Evolutionary conservation across 92 coral and sea anemone genomes (phyloP), one percentile per base, ranked within the genome.

Genomic region (Nematostella vectensis): DNA sequence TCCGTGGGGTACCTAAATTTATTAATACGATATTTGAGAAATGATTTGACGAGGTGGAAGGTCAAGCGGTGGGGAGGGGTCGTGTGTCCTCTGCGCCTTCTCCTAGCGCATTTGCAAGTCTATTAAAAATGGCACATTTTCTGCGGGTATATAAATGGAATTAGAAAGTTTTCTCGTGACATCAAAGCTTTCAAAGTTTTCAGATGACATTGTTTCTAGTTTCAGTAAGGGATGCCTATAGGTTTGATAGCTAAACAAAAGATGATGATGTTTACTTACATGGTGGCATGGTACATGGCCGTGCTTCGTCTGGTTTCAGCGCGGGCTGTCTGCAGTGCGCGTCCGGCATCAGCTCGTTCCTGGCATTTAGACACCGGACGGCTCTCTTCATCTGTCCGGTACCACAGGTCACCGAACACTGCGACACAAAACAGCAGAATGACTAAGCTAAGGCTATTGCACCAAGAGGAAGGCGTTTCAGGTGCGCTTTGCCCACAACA

Each of bases 241-340:
- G n/a, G n/a, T n/a, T n/a, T n/a, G n/a, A n/a, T n/a, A n/a, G n/a
- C n/a, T n/a, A n/a, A n/a, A n/a, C n/a, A n/a, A n/a, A n/a, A n/a
- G n/a, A n/a, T n/a, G n/a, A n/a, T n/a, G n/a, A n/a, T n/a, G n/a
- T 50, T 19, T 38, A 75, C 95, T 80, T 71, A 75, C 99, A 93
- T 12, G 81, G 59, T 28, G 70, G 68, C 83, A 86, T 59, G 21
- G 58, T 70, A 50, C 99, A 93, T 1, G 68, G 72, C 20, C 88
- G 69, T 3, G 69, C 63, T 48, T 63, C 58, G 48, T 82, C 99
- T 25, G 99, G 99, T 68, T 87, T 93, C 25, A 58, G 67, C 40
- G 79, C 85, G 20, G 91, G 88, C 27, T 57, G 52, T 24, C 40
- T 44, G 48, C 99, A 93, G 50, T 20, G 33, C 12, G 66, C 58